phyloP scores from a whole-genome alignment of 64 coral and sea anemone genomes.

The Dendronephthya gigantea region DNA sequence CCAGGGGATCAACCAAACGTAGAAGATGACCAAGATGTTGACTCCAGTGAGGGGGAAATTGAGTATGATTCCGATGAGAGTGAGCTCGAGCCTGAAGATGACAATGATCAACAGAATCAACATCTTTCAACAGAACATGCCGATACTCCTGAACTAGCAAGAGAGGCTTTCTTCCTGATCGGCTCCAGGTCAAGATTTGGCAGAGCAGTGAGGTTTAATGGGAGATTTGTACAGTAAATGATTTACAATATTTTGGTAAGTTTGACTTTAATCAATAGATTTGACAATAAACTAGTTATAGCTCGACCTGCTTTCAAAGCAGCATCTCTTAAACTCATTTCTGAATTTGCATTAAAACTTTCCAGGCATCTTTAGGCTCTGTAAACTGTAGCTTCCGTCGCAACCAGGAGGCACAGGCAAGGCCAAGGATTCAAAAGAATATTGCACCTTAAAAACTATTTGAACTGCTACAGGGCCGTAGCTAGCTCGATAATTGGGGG shows the following conservation, averaged over 20 bases:
- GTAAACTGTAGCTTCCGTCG: no score
- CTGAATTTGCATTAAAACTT: no score
- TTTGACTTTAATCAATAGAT: neutral
- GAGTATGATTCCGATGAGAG: neutral
- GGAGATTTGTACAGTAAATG: constrained; percentile 26
- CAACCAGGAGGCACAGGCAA: no score
- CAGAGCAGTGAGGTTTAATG: constrained; percentile 30
- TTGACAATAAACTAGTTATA: neutral
- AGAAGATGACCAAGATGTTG: constrained; percentile 23
- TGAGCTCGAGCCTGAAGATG: constrained; percentile 22
- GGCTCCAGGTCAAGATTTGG: constrained; percentile 25
- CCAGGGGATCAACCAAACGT: neutral
- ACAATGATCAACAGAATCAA: neutral
- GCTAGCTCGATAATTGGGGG: no score
- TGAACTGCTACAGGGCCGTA: no score
- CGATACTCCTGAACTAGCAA: constrained; percentile 23
- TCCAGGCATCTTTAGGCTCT: no score
- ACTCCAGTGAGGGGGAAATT: neutral
- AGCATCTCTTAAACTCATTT: no score
- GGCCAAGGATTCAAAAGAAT: no score
- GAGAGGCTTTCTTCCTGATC: constrained; percentile 28
- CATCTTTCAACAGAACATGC: neutral
- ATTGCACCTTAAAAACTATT: no score
- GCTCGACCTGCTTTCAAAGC: neutral
- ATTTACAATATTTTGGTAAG: neutral